Evolutionary conservation across 1,140 invertebrate species (phyloP).

Genomic region (Sesamia nonagrioides): DNA sequence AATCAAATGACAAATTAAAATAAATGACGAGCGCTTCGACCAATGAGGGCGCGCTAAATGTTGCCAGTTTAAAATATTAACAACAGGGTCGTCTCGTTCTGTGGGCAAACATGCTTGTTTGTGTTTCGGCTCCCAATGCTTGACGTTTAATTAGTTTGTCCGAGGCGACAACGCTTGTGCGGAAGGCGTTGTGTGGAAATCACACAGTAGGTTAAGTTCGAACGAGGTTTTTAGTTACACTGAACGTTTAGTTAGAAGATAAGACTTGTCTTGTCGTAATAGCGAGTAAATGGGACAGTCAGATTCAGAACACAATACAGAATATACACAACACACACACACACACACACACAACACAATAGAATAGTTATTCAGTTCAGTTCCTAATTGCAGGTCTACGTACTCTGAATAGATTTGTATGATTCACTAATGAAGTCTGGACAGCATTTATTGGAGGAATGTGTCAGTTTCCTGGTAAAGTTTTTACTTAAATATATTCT

Average conservation of each 20-base stretch:
- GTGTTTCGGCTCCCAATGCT: conserved; percentile 68
- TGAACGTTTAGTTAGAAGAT: background rate
- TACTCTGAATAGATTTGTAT: background rate
- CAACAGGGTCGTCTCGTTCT: conserved; percentile 72
- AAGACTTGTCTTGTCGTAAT: too few species aligned
- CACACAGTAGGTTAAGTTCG: conserved; percentile 23
- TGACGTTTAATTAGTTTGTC: conserved; percentile 73
- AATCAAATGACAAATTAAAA: conserved; percentile 80
- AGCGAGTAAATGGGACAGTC: too few species aligned
- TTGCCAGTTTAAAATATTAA: conserved; percentile 85
- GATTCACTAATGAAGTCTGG: background rate
- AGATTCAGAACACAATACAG: too few species aligned
- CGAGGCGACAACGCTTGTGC: conserved; percentile 54
- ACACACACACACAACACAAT: too few species aligned
- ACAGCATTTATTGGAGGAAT: background rate
- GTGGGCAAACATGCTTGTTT: conserved; percentile 77
- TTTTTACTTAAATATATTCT: background rate
- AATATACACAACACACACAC: too few species aligned
- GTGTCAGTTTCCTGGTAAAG: conserved; percentile 13
- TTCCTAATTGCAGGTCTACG: background rate
- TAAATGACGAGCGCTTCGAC: conserved; percentile 78
- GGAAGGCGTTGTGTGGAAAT: background rate
- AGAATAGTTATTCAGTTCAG: too few species aligned
- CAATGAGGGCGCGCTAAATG: conserved; percentile 62
- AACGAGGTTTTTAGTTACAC: background rate